A percentile compares a stretch with the other conserved stretches of the same genome.
Conservation (phyloP, 2,113 vertebrate genomes). For the Hoplias malabaricus region DNA sequence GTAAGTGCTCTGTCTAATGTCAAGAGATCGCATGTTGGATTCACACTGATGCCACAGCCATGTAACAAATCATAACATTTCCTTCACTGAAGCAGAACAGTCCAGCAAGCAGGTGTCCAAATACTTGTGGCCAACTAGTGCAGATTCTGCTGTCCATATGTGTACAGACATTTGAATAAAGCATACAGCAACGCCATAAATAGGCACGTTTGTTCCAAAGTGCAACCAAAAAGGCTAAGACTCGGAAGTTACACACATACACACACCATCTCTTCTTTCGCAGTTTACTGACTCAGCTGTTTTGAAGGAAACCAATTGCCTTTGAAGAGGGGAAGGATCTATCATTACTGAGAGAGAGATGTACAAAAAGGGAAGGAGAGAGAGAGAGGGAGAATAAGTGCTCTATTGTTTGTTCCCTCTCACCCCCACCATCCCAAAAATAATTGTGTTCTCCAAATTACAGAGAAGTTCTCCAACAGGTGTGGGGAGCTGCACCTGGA, state of each 20-base stretch:
- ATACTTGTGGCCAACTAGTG: too few species aligned
- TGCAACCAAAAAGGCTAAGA: conserved; percentile 20
- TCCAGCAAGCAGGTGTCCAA: too few species aligned
- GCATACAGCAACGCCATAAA: background rate
- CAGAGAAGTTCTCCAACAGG: conserved; percentile 74
- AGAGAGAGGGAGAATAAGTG: conserved; percentile 71
- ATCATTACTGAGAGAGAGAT: conserved; percentile 77
- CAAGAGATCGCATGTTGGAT: too few species aligned
- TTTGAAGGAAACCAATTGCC: conserved; percentile 75
- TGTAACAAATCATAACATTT: too few species aligned
- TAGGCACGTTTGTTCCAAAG: conserved; percentile 8
- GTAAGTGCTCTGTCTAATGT: too few species aligned
- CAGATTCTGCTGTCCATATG: background rate
- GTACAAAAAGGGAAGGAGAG: conserved; percentile 66
- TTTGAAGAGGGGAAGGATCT: conserved; percentile 80
- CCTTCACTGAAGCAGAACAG: too few species aligned
- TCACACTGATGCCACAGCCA: too few species aligned
- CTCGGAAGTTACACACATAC: background rate
- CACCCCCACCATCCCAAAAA: conserved; percentile 56
- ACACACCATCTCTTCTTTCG: conserved; percentile 24
- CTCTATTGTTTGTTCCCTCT: conserved; percentile 68
- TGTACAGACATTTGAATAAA: background rate
- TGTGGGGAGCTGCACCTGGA: conserved; percentile 74
- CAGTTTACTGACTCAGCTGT: conserved; percentile 78
- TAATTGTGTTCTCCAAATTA: conserved; percentile 70